Percentiles rank a stretch among this genome's conserved stretches.
These are phyloP conservation scores for Lycopodina hypogea DNA, from an alignment of 37 sponge, comb jelly and placozoan genomes.

Conservation along the genomic window DNA sequence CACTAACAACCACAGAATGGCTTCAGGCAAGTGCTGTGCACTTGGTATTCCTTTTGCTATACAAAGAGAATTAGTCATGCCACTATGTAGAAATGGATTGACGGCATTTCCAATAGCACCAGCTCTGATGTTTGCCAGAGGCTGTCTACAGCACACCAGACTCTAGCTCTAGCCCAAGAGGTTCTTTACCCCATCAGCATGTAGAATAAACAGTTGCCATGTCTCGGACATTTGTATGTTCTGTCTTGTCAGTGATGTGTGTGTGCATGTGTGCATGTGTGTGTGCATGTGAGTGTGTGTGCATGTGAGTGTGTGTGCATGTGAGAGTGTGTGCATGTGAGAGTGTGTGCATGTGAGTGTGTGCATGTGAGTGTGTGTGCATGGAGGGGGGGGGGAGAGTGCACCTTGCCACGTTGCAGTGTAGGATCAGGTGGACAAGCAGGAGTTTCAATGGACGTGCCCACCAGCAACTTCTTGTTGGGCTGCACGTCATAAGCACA, in stretches of 20 bases:
- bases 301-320: background rate
- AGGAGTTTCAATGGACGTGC: conserved; percentile 62
- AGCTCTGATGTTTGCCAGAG: too few species aligned
- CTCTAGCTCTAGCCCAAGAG: too few species aligned
- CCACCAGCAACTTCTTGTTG: conserved; percentile 60
- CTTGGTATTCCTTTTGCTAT: too few species aligned
- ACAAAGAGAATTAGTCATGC: too few species aligned
- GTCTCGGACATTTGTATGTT: background rate
- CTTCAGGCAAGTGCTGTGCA: too few species aligned
- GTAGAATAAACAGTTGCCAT: background rate
- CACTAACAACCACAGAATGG: too few species aligned
- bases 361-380: background rate
- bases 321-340: too few species aligned
- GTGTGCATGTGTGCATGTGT: background rate
- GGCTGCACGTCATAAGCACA: conserved; percentile 23
- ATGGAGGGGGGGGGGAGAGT: background rate
- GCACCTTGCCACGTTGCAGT: conserved; percentile 60
- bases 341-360: background rate
- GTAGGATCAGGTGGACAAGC: conserved; percentile 65
- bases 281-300: background rate
- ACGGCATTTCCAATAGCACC: too few species aligned
- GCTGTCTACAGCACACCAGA: too few species aligned
- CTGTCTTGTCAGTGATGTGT: background rate
- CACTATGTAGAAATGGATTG: too few species aligned
- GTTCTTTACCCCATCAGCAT: too few species aligned